phyloP scores from a whole-genome alignment of 2,113 vertebrate genomes.

The Catharus fuscescens region DNA sequence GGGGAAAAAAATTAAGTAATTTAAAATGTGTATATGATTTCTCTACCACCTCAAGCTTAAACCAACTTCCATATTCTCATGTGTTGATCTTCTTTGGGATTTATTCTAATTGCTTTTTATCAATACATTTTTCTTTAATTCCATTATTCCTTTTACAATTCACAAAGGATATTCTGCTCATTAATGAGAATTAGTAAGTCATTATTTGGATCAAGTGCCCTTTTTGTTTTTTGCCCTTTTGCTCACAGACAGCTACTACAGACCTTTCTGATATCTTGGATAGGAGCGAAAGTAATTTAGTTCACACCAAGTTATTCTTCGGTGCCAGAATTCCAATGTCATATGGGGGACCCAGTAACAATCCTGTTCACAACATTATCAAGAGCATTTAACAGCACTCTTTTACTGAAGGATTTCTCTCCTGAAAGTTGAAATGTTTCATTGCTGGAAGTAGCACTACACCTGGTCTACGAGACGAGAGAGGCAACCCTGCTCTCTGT shows the following conservation, averaged over 20 bases:
- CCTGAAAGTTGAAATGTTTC: neutral
- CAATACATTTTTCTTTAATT: constrained; percentile 42
- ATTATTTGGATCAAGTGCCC: constrained; percentile 24
- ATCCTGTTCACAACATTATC: neutral
- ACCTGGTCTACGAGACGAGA: neutral
- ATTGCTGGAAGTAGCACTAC: neutral
- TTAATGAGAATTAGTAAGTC: constrained; percentile 50
- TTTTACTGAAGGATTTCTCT: neutral
- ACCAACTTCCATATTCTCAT: neutral
- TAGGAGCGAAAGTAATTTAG: constrained; percentile 14
- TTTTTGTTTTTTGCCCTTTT: constrained; percentile 12
- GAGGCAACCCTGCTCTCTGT: neutral
- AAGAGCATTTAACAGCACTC: neutral
- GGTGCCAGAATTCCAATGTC: neutral
- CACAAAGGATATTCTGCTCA: constrained; percentile 41
- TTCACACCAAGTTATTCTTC: neutral
- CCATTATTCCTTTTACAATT: constrained; percentile 35
- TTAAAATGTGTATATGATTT: neutral
- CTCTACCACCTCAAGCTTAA: constrained; percentile 1
- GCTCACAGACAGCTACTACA: neutral
- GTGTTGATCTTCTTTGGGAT: constrained; percentile 23
- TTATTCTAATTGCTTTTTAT: constrained; percentile 64
- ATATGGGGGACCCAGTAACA: neutral
- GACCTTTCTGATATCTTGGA: constrained; percentile 6
- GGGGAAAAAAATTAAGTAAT: neutral